These are phyloP conservation scores for Actinia equina DNA, from an alignment of 64 coral and sea anemone species.

Conservation along the genomic window DNA sequence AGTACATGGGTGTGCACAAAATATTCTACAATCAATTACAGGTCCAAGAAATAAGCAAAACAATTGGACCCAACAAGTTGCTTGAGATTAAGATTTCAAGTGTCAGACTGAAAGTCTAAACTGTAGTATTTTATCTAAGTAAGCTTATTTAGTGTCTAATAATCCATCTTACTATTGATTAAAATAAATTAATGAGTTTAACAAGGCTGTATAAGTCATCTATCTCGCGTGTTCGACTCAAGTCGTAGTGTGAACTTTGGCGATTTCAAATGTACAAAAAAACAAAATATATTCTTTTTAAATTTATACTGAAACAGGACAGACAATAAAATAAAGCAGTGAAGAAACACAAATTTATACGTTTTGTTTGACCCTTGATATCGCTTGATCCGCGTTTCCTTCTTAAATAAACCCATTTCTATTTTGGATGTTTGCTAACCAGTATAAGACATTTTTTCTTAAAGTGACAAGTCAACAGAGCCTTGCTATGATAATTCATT, in stretches of 20 bases:
- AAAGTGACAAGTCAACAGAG: not conserved
- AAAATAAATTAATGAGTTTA: not conserved
- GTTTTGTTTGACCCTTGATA: slow-evolving; percentile 6
- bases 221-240: not conserved
- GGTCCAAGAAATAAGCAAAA: not conserved
- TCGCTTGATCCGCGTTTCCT: not conserved
- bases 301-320: not conserved
- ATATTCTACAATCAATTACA: not conserved
- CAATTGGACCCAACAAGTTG: no score
- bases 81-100: not conserved
- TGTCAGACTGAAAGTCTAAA: slow-evolving; percentile 8
- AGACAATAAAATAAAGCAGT: not conserved
- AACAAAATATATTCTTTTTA: not conserved
- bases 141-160: not conserved
- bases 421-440: not conserved
- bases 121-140: not conserved
- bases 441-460: not conserved
- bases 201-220: not conserved
- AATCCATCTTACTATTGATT: not conserved
- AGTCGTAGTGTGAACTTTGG: not conserved
- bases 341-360: not conserved
- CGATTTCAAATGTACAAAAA: not conserved
- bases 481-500: not conserved
- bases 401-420: not conserved
- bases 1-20: not conserved